phyloP scores from a whole-genome alignment of 2,113 vertebrate species.

The Trichomycterus rosablanca region DNA sequence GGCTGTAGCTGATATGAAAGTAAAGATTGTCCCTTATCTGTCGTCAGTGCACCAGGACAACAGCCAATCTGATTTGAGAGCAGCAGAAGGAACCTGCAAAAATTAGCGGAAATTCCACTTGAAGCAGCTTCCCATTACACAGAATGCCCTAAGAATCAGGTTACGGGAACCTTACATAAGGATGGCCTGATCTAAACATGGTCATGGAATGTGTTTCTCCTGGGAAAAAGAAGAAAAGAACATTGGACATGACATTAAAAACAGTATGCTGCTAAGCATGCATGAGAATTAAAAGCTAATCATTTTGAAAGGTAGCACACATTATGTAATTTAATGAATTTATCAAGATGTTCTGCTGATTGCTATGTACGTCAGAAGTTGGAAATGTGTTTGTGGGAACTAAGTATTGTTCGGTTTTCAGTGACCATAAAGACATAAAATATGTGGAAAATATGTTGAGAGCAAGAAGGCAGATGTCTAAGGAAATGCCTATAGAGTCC shows the following conservation, averaged over 20 bases:
- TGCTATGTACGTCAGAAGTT: too few species aligned
- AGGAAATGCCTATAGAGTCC: too few species aligned
- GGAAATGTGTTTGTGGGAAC: too few species aligned
- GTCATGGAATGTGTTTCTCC: conserved; percentile 11
- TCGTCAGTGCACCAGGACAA: conserved; percentile 7
- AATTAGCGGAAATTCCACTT: conserved; percentile 43
- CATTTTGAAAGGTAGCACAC: too few species aligned
- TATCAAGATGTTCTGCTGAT: too few species aligned
- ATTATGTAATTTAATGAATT: too few species aligned
- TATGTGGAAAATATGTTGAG: too few species aligned
- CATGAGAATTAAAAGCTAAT: too few species aligned
- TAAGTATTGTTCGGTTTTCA: too few species aligned
- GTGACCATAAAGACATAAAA: too few species aligned
- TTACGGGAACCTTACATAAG: conserved; percentile 16
- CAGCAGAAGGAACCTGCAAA: conserved; percentile 25
- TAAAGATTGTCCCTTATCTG: conserved; percentile 27
- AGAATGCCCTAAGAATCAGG: conserved; percentile 22
- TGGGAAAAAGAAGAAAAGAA: background rate
- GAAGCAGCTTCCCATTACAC: conserved; percentile 18
- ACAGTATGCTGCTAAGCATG: too few species aligned
- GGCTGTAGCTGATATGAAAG: conserved; percentile 17
- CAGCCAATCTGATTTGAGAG: conserved; percentile 36
- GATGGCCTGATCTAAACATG: conserved; percentile 1
- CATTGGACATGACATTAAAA: background rate
- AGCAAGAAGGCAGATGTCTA: too few species aligned